phyloP scores from a whole-genome alignment of 2,113 vertebrate genomes.

The Eclectus roratus region DNA sequence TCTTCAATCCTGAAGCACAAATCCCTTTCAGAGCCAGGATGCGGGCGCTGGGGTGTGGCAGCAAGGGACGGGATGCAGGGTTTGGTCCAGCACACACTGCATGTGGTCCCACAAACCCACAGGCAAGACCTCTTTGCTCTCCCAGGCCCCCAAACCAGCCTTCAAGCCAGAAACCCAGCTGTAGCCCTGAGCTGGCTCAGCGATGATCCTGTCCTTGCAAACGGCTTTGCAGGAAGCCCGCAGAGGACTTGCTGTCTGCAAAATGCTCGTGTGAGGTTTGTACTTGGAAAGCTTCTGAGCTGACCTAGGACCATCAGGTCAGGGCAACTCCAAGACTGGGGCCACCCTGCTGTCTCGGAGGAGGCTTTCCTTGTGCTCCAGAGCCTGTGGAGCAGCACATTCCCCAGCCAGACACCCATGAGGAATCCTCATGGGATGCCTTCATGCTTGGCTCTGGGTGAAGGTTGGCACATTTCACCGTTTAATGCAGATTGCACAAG shows the following conservation, averaged over 20 bases:
- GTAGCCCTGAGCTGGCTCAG: background rate
- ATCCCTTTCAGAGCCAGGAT: background rate
- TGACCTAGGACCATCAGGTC: background rate
- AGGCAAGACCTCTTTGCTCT: background rate
- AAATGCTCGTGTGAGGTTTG: accelerated
- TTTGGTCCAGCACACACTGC: background rate
- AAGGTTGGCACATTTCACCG: background rate
- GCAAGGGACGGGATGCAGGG: background rate
- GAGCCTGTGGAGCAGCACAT: background rate
- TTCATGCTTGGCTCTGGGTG: background rate
- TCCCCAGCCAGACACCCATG: accelerated
- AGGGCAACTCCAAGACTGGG: background rate
- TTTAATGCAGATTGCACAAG: background rate
- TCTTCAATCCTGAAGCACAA: background rate
- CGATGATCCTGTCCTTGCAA: background rate
- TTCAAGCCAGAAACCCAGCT: background rate
- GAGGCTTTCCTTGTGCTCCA: background rate
- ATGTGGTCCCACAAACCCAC: background rate
- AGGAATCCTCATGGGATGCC: background rate
- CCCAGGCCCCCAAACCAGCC: background rate
- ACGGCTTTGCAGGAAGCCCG: accelerated
- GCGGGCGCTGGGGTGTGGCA: background rate
- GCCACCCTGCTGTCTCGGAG: background rate
- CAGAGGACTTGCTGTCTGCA: background rate
- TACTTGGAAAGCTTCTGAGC: background rate